Base-by-base conservation (phyloP, 2,888 invertebrate species). In the Lacanobia wlatinum region DNA sequence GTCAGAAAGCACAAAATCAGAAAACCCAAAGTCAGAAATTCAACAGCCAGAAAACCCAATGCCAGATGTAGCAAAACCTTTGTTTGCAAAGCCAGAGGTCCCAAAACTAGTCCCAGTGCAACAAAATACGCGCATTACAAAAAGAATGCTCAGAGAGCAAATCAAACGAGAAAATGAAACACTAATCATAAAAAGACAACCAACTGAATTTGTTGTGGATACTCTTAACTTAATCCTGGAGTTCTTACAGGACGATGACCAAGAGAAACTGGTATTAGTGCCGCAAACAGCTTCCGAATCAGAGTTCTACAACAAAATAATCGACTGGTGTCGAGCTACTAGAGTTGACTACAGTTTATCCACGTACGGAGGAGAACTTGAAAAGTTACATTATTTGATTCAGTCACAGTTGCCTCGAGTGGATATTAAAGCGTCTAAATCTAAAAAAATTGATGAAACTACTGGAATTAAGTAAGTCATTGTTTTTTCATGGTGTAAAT, bases 381-480 rank as follows among this genome's bases (percentile, higher is more conserved):
- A 69, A 16, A 14, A 1, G 0, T 16, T 69, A 1, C 50, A 38
- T 2, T 0, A 23, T 14, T 10, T 16, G 21, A 50, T 76, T 16
- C 18, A 21, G 0, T 1, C 4, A 21, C 1, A 46, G 38, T 48
- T 75, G 5, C 1, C 0, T 6, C 14, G 1, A 2, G 34, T 52
- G 0, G 56, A 28, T 1, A 28, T 21, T 28, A 10, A 9, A 0
- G 10, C 52, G 2, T 10, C 7, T 6, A 21, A 12, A 8, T 0
- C 3, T 18, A 21, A 2, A 14, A 55, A 18, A 7, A 1, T 3
- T 7, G 46, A 75, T 52, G 7, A 5, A 52, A 4, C 1, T 0
- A 52, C 50, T 28, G 70, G 75, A 21, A 1, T 77, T 4, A 58
- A 18, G 75, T 75, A 38, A 62, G 75, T 71, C 7, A 18, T 6